These are phyloP conservation scores for Bucco capensis DNA, from an alignment of 2,113 vertebrate species.

Conservation along the genomic window DNA sequence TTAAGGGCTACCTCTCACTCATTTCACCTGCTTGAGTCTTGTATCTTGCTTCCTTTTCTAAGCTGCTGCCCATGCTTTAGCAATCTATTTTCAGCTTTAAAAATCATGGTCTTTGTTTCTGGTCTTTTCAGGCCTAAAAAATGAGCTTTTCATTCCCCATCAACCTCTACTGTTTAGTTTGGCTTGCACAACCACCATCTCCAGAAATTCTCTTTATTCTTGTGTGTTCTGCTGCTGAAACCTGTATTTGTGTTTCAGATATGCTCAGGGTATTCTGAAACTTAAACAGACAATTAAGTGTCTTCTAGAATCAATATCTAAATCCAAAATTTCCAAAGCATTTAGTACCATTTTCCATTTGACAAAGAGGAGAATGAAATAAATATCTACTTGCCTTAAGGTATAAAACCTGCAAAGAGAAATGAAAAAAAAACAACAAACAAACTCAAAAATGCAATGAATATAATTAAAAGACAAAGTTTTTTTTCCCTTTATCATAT, in stretches of 20 bases:
- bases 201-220: background rate
- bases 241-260: background rate
- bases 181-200: background rate
- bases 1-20: background rate
- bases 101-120: background rate
- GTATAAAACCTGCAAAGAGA: background rate
- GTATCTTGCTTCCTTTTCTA: background rate
- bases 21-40: background rate
- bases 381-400: background rate
- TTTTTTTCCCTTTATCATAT: background rate
- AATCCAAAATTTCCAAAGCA: background rate
- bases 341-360: background rate
- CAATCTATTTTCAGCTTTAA: background rate
- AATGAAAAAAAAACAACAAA: background rate
- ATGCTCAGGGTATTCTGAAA: background rate
- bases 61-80: background rate
- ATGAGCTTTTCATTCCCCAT: background rate
- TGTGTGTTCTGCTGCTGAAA: background rate
- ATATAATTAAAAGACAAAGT: background rate
- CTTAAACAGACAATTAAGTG: background rate
- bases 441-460: background rate
- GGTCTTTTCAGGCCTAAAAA: background rate
- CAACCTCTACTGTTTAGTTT: background rate
- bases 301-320: background rate
- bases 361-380: background rate